Base-by-base conservation (phyloP, 1,140 invertebrate species). In the Musca vetustissima region DNA sequence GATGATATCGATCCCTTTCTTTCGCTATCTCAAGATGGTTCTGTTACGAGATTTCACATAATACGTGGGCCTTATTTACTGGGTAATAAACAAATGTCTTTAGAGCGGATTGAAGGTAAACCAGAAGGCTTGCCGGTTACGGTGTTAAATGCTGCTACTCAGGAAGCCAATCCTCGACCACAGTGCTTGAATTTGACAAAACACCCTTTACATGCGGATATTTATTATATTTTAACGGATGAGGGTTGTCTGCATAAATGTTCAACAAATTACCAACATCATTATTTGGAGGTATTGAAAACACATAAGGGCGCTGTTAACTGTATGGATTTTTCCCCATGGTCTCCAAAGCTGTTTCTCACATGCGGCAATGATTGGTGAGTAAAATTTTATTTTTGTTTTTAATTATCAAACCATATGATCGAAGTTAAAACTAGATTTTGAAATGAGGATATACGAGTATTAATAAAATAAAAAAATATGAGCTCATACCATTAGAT, bases 281-380 rank as follows among this genome's bases (percentile, higher is more conserved):
- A 89, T 70, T 88, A 91, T 69, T 86, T 92, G 24, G 88, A 89
- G 25, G 89, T 90, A 0, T 90, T 90, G 64, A 80, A 88, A 55
- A 93, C 92, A 0, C 95, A 97, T 76, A 86, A 91, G 25, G 93
- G 93, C 11, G 88, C 92, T 0, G 87, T 96, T 1, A 92, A 92
- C 74, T 85, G 84, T n/a, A 88, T 96, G 61, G 84, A 89, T 57
- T 93, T 91, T 84, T 96, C 93, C 8, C 89, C 89, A 0, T 95
- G 90, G 83, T 91, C 91, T 77, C 83, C 87, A 0, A 87, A 88
- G 59, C 85, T 96, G 15, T 90, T 93, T 70, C 83, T 93, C 1
- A 93, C 93, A 1, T 93, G 92, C 73, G 93, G 93, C 52, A 92
- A 92, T 19, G 94, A 96, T 79, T 93, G 91, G 87, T 86, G 79